phyloP scores from a whole-genome alignment of 2,113 vertebrate species.

The Epinephelus lanceolatus region DNA sequence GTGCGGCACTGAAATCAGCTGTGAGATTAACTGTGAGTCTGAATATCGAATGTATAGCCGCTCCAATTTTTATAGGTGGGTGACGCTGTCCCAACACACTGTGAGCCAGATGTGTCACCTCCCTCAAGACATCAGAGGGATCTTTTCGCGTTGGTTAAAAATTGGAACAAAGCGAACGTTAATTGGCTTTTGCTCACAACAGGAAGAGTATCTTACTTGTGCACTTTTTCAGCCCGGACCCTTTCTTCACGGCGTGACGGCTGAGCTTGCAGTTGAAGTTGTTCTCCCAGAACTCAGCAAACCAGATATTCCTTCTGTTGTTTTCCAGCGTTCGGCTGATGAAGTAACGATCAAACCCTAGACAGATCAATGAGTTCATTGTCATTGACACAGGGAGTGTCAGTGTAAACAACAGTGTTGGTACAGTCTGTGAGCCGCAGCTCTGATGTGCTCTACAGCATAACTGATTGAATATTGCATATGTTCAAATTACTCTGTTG shows the following conservation, averaged over 20 bases:
- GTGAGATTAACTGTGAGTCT: conserved; percentile 52
- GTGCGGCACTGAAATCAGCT: conserved; percentile 37
- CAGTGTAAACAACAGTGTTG: conserved; percentile 26
- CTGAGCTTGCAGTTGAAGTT: conserved; percentile 93
- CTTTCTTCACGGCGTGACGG: conserved; percentile 84
- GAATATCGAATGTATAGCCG: conserved; percentile 43
- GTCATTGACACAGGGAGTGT: conserved; percentile 58
- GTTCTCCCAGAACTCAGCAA: conserved; percentile 89
- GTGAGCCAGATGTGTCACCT: conserved; percentile 62
- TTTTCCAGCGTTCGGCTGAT: conserved; percentile 87
- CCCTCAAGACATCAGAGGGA: conserved; percentile 29
- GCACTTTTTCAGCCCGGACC: conserved; percentile 88
- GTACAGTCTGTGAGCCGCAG: background rate
- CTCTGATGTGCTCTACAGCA: background rate
- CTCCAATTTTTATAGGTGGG: conserved; percentile 46
- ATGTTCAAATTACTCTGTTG: background rate
- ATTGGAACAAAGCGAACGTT: conserved; percentile 48
- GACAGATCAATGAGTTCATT: conserved; percentile 66
- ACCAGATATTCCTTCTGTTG: conserved; percentile 89
- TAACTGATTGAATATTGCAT: conserved; percentile 13
- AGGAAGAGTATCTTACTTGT: conserved; percentile 87
- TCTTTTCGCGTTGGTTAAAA: conserved; percentile 42
- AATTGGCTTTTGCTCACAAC: conserved; percentile 11
- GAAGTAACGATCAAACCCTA: conserved; percentile 88
- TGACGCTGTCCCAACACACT: conserved; percentile 56